Conservation (phyloP, 1,140 invertebrate species). For the Periplaneta americana region DNA sequence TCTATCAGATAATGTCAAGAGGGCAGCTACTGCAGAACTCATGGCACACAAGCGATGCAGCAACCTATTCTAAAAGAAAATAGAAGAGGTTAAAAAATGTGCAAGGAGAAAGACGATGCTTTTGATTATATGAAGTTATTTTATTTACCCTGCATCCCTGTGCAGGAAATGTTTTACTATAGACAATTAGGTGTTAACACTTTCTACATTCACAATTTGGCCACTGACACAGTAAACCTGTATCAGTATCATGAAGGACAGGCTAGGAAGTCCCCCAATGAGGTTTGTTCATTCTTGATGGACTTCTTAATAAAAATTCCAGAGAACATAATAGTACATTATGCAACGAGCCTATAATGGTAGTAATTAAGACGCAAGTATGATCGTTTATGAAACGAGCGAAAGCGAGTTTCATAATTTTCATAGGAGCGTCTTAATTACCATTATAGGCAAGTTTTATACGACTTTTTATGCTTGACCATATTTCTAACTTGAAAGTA, state of each 20-base stretch:
- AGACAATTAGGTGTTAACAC: slow-evolving; percentile 28
- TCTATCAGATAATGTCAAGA: slow-evolving; percentile 21
- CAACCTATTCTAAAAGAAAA: slow-evolving; percentile 28
- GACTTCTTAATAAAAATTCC: slow-evolving; percentile 25
- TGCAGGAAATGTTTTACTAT: slow-evolving; percentile 25
- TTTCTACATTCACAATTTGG: slow-evolving; percentile 29
- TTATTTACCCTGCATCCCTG: slow-evolving; percentile 21
- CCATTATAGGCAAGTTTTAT: too few species aligned
- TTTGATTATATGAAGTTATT: slow-evolving; percentile 35
- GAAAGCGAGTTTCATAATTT: too few species aligned
- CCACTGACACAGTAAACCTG: slow-evolving; percentile 20
- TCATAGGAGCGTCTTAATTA: too few species aligned
- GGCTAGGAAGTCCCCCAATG: slow-evolving; percentile 25
- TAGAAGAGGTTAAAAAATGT: slow-evolving; percentile 20
- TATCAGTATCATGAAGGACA: slow-evolving; percentile 28
- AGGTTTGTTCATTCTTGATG: slow-evolving; percentile 26
- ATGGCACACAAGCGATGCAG: slow-evolving; percentile 23
- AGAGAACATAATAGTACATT: too few species aligned
- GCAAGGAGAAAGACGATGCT: slow-evolving; percentile 18
- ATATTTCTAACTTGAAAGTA: too few species aligned
- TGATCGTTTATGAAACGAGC: too few species aligned
- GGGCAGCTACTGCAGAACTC: slow-evolving; percentile 28
- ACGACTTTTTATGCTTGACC: too few species aligned
- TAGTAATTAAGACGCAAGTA: too few species aligned
- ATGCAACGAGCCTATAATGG: too few species aligned